phyloP scores from a whole-genome alignment of 1,140 invertebrate genomes.

The Atta colombica region DNA sequence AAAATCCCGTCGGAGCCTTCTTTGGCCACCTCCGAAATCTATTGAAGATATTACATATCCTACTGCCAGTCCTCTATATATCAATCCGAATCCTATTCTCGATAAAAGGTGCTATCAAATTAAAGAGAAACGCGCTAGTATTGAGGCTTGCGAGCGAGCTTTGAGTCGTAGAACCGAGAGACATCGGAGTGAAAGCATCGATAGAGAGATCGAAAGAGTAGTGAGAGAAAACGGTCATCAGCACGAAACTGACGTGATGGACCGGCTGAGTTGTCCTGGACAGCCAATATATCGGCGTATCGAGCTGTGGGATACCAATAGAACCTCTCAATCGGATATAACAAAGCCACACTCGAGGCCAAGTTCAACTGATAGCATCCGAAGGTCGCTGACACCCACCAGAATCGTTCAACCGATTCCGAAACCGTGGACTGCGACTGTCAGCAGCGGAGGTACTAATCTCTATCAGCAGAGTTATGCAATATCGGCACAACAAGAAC shows the following conservation, averaged over 20 bases:
- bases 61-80: slow-evolving; percentile 85
- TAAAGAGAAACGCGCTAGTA: slow-evolving; percentile 77
- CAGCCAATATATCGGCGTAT: slow-evolving; percentile 79
- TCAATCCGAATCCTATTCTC: slow-evolving; percentile 82
- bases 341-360: slow-evolving; percentile 74
- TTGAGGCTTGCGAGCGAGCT: slow-evolving; percentile 74
- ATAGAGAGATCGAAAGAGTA: slow-evolving; percentile 65
- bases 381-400: slow-evolving; percentile 84
- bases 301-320: slow-evolving; percentile 75
- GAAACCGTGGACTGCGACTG: slow-evolving; percentile 84
- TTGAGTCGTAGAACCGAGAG: slow-evolving; percentile 47
- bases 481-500: slow-evolving; percentile 35
- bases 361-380: slow-evolving; percentile 81
- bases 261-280: slow-evolving; percentile 81
- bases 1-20: slow-evolving; percentile 75
- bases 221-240: slow-evolving; percentile 27
- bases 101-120: slow-evolving; percentile 75
- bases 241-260: slow-evolving; percentile 75
- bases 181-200: slow-evolving; percentile 53
- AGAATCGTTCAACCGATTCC: slow-evolving; percentile 84
- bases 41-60: slow-evolving; percentile 85
- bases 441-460: slow-evolving; percentile 76
- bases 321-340: slow-evolving; percentile 73
- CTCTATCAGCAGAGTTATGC: slow-evolving; percentile 78
- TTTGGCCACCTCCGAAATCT: slow-evolving; percentile 82